phyloP scores from a whole-genome alignment of 2,113 vertebrate species.

The Elgaria multicarinata region DNA sequence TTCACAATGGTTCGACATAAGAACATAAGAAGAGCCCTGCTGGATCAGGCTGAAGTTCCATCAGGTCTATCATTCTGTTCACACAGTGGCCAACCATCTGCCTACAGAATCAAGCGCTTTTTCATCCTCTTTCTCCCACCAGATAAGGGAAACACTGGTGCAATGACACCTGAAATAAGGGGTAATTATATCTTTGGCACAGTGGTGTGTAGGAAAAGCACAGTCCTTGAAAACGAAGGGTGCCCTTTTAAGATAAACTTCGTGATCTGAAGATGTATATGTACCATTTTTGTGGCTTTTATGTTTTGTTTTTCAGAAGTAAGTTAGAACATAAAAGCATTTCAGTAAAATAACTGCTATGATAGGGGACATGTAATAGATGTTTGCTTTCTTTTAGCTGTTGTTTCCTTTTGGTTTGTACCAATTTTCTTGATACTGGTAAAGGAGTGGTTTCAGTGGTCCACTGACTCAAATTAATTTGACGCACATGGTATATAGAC shows the following conservation, averaged over 20 bases:
- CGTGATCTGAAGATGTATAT: too few species aligned
- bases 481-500: background rate
- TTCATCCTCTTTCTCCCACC: background rate
- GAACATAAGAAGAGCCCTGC: too few species aligned
- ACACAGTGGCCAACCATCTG: too few species aligned
- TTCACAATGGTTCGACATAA: background rate
- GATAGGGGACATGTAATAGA: background rate
- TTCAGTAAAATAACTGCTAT: background rate
- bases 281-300: too few species aligned
- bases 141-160: background rate
- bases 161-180: background rate
- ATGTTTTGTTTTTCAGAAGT: too few species aligned
- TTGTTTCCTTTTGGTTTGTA: background rate
- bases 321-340: background rate
- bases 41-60: too few species aligned
- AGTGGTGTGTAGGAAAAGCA: background rate
- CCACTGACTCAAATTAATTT: too few species aligned
- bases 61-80: background rate
- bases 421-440: background rate
- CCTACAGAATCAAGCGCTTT: too few species aligned
- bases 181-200: background rate
- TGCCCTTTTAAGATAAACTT: too few species aligned
- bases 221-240: background rate
- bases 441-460: background rate
- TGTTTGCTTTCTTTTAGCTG: background rate